These are phyloP conservation scores for Apodemus speciosus DNA, from an alignment of 2,113 vertebrate genomes.

Conservation along the genomic window DNA sequence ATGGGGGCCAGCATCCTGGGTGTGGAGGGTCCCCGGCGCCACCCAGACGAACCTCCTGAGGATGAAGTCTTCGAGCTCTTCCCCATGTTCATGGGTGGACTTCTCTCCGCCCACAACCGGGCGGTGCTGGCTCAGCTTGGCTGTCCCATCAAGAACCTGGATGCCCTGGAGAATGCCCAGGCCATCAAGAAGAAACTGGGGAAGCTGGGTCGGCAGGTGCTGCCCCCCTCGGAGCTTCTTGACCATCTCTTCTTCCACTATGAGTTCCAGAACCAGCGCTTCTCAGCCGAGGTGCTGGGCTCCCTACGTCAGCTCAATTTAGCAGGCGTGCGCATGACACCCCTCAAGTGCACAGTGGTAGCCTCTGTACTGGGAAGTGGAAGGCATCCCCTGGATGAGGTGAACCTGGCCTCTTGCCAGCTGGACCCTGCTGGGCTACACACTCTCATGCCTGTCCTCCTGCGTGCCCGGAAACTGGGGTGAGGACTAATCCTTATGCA, in stretches of 20 bases:
- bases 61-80: conserved; percentile 95
- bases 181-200: conserved; percentile 92
- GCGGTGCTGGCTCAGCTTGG: conserved; percentile 93
- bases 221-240: conserved; percentile 94
- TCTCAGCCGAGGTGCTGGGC: conserved; percentile 91
- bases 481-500: conserved; percentile 81
- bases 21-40: conserved; percentile 91
- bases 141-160: conserved; percentile 93
- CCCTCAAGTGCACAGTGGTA: conserved; percentile 94
- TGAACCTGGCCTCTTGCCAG: conserved; percentile 94
- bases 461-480: conserved; percentile 90
- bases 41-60: conserved; percentile 79
- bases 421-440: conserved; percentile 87
- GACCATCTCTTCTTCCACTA: conserved; percentile 96
- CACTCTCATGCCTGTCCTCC: conserved; percentile 90
- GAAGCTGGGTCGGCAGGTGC: conserved; percentile 86
- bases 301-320: conserved; percentile 89
- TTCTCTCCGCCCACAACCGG: conserved; percentile 93
- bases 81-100: conserved; percentile 96
- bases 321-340: conserved; percentile 91
- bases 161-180: conserved; percentile 92
- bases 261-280: conserved; percentile 95
- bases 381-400: conserved; percentile 88
- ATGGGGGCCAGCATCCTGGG: conserved; percentile 94
- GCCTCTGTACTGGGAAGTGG: conserved; percentile 90